Conservation (phyloP, 2,113 vertebrate species). For the Gallinago media region DNA sequence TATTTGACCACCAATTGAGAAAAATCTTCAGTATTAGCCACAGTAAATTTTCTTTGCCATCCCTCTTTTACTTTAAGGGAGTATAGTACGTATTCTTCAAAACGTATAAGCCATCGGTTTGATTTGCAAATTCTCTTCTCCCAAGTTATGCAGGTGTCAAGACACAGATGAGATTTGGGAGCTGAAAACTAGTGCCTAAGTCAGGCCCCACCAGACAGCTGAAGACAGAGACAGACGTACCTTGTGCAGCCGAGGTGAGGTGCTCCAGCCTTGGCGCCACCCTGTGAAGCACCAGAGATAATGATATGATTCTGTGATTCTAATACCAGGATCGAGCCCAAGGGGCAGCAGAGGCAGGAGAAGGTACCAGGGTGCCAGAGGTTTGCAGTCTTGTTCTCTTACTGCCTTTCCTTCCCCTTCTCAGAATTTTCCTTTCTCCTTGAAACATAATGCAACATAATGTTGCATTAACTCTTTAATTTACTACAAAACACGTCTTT, state of each 20-base stretch:
- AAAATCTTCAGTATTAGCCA: background rate
- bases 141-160: background rate
- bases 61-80: background rate
- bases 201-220: background rate
- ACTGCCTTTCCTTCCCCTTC: background rate
- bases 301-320: too few relatives aligned
- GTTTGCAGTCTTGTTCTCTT: background rate
- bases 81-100: background rate
- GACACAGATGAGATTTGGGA: background rate
- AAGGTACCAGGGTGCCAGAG: background rate
- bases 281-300: background rate
- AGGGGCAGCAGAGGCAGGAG: background rate
- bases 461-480: background rate
- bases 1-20: background rate
- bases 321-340: background rate
- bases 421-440: background rate
- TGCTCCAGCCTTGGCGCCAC: background rate
- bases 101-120: background rate
- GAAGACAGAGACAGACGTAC: background rate
- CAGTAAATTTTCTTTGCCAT: background rate
- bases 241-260: accelerated
- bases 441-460: background rate
- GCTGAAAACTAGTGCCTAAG: background rate
- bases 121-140: background rate
- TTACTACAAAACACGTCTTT: background rate